Evolutionary conservation across 1,140 invertebrate species (phyloP).

Genomic region (Radopholus similis): DNA sequence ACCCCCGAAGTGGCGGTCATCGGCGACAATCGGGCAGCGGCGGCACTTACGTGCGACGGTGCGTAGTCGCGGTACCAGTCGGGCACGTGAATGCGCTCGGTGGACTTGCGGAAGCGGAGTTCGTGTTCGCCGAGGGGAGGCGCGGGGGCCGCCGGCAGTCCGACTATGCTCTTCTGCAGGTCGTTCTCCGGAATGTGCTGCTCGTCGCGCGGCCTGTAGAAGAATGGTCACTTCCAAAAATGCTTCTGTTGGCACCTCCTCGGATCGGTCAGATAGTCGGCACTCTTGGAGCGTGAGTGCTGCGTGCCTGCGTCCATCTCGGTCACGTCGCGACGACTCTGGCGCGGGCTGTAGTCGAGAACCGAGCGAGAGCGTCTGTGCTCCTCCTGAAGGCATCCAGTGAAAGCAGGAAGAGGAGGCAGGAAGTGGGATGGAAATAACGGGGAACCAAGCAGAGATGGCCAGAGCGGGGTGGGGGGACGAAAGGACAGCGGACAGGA

Average conservation of each 20-base stretch:
- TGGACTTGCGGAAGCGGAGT: slow-evolving; percentile 53
- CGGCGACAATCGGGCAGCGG: not conserved
- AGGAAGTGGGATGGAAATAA: slow-evolving; percentile 13
- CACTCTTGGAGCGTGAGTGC: slow-evolving; percentile 51
- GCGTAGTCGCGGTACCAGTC: slow-evolving; percentile 54
- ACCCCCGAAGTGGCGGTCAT: slow-evolving; percentile 27
- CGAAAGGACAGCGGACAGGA: not conserved
- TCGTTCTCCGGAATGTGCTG: slow-evolving; percentile 51
- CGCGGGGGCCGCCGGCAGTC: slow-evolving; percentile 11
- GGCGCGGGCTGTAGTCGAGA: slow-evolving; percentile 42
- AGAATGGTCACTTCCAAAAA: not conserved
- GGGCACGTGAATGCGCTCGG: slow-evolving; percentile 49
- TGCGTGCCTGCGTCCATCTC: slow-evolving; percentile 25
- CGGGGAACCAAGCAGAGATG: slow-evolving; percentile 16
- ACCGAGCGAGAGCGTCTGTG: slow-evolving; percentile 50
- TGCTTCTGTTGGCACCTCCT: slow-evolving; percentile 1
- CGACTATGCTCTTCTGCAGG: slow-evolving; percentile 42
- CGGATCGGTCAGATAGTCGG: slow-evolving; percentile 57
- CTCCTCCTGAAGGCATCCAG: slow-evolving; percentile 35
- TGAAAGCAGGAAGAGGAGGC: not conserved
- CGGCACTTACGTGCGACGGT: not conserved
- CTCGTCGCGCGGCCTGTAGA: slow-evolving; percentile 50
- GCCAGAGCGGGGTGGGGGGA: not conserved
- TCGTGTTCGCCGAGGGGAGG: slow-evolving; percentile 44
- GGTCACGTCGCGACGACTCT: slow-evolving; percentile 37